Evolutionary conservation across 2,888 invertebrate genomes (phyloP).

Genomic region (Bimastos eiseni): DNA sequence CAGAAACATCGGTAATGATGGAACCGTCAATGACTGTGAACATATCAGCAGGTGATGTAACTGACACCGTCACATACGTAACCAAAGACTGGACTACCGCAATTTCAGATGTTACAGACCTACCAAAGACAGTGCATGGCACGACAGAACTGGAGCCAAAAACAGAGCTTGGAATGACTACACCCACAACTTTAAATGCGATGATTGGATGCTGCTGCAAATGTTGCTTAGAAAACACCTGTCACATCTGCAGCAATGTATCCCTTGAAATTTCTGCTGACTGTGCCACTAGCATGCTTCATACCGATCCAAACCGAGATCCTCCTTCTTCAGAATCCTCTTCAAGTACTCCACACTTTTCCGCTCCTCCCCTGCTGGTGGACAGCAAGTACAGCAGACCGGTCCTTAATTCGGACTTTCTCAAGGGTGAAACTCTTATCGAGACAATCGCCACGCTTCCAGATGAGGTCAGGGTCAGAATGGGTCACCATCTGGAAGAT

Average conservation of each 20-base stretch:
- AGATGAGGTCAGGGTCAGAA: not conserved
- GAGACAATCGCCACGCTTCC: not conserved
- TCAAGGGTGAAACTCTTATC: not conserved
- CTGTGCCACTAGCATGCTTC: not conserved
- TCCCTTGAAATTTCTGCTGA: not conserved
- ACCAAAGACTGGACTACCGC: too few species aligned
- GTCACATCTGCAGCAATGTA: not conserved
- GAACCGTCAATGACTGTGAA: too few species aligned
- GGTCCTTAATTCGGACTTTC: not conserved
- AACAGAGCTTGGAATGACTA: too few species aligned
- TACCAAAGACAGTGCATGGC: too few species aligned
- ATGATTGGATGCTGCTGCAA: not conserved
- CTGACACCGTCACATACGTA: too few species aligned
- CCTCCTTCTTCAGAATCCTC: not conserved
- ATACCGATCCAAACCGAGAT: too few species aligned
- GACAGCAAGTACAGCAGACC: not conserved
- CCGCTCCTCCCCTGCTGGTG: not conserved
- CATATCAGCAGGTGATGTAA: too few species aligned
- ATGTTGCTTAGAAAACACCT: not conserved
- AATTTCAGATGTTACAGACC: too few species aligned
- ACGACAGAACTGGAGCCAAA: too few species aligned
- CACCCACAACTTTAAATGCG: not conserved
- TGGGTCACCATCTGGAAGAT: conserved; percentile 5
- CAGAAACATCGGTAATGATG: too few species aligned
- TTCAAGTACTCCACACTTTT: not conserved